phyloP scores from a whole-genome alignment of 2,113 vertebrate genomes.

The Pao palembangensis region DNA sequence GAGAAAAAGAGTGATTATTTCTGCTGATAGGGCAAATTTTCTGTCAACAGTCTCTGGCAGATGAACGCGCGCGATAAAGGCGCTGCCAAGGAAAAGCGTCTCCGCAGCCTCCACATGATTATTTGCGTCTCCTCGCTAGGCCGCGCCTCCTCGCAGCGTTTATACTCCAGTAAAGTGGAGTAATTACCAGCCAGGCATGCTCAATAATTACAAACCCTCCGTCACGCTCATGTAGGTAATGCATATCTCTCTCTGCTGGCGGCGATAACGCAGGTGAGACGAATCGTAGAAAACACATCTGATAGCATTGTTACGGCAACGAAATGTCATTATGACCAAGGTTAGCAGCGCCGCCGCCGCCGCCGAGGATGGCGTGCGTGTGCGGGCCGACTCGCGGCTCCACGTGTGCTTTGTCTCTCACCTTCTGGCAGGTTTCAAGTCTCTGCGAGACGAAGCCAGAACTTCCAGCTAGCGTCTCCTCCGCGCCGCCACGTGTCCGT shows the following conservation, averaged over 20 bases:
- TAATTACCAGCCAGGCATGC: conserved; percentile 72
- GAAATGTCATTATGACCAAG: conserved; percentile 60
- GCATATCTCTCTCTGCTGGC: conserved; percentile 61
- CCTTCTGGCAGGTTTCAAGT: conserved; percentile 34
- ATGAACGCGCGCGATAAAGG: conserved; percentile 67
- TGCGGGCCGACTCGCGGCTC: neutral
- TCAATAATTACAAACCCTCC: conserved; percentile 70
- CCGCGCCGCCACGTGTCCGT: conserved; percentile 17
- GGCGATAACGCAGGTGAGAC: conserved; percentile 76
- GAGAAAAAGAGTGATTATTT: conserved; percentile 52
- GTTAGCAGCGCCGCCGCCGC: neutral
- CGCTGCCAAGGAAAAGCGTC: conserved; percentile 65
- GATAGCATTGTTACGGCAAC: conserved; percentile 72
- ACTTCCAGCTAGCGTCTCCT: conserved; percentile 1
- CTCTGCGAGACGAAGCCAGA: neutral
- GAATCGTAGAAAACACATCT: conserved; percentile 70
- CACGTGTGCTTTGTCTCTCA: conserved; percentile 3
- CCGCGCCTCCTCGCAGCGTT: conserved; percentile 39
- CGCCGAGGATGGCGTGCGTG: neutral
- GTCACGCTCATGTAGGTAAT: conserved; percentile 69
- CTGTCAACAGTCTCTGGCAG: conserved; percentile 72
- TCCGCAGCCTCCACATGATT: conserved; percentile 63
- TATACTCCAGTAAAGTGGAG: conserved; percentile 70
- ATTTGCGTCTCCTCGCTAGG: conserved; percentile 35
- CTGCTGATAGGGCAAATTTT: conserved; percentile 74